Conservation (phyloP, 2,113 vertebrate species). For the Cyprinodon variegatus region DNA sequence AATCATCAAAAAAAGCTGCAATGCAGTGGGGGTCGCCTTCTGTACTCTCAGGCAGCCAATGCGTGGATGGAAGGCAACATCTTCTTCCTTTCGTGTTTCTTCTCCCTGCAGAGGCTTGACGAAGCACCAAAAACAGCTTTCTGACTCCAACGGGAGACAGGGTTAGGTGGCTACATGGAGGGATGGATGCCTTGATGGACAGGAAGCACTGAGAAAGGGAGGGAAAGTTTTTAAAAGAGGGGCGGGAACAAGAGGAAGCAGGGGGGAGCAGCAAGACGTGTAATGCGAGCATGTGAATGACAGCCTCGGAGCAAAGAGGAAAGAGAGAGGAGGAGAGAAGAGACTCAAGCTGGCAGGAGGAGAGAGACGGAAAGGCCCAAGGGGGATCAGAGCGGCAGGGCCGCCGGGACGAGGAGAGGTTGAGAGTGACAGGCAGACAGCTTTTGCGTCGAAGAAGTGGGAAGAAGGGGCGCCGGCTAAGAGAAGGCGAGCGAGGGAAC, state of each 20-base stretch:
- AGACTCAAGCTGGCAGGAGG: constrained; percentile 65
- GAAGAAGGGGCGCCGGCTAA: constrained; percentile 49
- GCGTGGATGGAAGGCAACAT: constrained; percentile 62
- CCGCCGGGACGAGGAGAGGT: constrained; percentile 39
- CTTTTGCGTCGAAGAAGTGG: constrained; percentile 51
- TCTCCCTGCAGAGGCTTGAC: constrained; percentile 45
- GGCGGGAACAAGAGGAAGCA: constrained; percentile 69
- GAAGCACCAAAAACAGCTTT: constrained; percentile 44
- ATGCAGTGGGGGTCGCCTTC: constrained; percentile 74
- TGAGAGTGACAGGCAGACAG: constrained; percentile 60
- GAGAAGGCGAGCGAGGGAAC: constrained; percentile 57
- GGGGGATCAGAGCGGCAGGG: constrained; percentile 62
- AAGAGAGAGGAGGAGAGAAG: constrained; percentile 51
- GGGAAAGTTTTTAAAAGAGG: constrained; percentile 70
- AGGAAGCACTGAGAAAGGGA: constrained; percentile 66
- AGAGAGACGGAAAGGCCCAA: constrained; percentile 65
- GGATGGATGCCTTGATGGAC: constrained; percentile 65
- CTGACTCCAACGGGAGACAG: constrained; percentile 44
- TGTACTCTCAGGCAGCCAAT: constrained; percentile 62
- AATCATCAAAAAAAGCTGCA: constrained; percentile 79
- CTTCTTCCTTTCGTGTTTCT: constrained; percentile 50
- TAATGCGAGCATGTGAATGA: constrained; percentile 69
- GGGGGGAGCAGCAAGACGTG: constrained; percentile 55
- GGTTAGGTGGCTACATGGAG: constrained; percentile 54
- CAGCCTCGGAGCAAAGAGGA: constrained; percentile 64